Percentiles rank a stretch among this genome's conserved stretches.
These are phyloP conservation scores for Drosophila macrothrix DNA, from an alignment of 2,888 invertebrate species.

Conservation along the genomic window DNA sequence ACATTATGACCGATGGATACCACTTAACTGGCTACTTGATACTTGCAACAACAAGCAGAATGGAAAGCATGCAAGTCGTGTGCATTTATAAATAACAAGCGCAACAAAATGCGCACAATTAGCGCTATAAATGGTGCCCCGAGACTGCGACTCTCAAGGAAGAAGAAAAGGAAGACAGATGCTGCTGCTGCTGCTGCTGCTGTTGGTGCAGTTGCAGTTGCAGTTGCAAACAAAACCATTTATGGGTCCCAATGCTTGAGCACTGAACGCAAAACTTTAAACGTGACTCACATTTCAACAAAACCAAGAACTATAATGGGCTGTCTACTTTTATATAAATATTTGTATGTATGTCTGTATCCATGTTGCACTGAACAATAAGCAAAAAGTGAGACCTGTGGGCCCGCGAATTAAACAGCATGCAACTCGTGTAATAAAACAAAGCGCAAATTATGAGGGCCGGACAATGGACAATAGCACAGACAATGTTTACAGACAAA, in stretches of 20 bases:
- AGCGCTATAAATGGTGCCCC: constrained; percentile 71
- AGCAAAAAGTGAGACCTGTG: constrained; percentile 8
- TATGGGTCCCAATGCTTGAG: constrained; percentile 60
- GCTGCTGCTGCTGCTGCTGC: constrained; percentile 15
- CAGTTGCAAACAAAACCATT: constrained; percentile 55
- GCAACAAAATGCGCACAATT: constrained; percentile 76
- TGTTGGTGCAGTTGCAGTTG: neutral
- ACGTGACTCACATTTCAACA: constrained; percentile 76
- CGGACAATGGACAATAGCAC: constrained; percentile 37
- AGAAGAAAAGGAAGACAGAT: constrained; percentile 10
- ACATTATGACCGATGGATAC: constrained; percentile 10
- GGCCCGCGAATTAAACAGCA: constrained; percentile 66
- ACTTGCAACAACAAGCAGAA: constrained; percentile 16
- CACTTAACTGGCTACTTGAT: constrained; percentile 21
- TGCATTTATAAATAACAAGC: constrained; percentile 74
- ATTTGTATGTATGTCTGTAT: constrained; percentile 5
- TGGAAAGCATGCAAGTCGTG: constrained; percentile 37
- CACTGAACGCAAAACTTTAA: constrained; percentile 66
- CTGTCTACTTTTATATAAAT: constrained; percentile 1
- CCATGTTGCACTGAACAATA: constrained; percentile 37
- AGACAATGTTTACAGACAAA: constrained; percentile 37
- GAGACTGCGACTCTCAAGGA: constrained; percentile 45
- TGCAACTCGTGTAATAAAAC: constrained; percentile 68
- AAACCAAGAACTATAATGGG: constrained; percentile 17
- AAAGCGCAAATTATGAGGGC: constrained; percentile 77